Conservation (phyloP, 2,113 vertebrate species). For the Rhea pennata region DNA sequence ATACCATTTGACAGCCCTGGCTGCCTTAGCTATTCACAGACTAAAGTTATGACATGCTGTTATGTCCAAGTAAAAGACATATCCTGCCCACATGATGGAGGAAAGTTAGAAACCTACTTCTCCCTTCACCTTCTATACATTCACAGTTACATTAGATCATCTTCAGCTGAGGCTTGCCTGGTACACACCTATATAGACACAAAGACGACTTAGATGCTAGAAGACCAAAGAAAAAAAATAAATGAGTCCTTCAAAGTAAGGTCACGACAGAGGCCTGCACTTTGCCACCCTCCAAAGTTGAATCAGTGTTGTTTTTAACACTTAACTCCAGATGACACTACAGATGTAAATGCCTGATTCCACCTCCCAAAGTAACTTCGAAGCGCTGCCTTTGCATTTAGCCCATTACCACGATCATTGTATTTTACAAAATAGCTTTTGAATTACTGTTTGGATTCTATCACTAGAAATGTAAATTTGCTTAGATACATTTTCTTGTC, state of each 20-base stretch:
- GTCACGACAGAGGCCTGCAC: accelerated
- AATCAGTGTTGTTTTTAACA: background rate
- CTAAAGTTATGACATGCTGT: background rate
- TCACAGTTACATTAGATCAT: background rate
- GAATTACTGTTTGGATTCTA: background rate
- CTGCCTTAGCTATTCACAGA: background rate
- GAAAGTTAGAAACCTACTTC: background rate
- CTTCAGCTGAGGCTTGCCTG: background rate
- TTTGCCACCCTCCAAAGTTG: background rate
- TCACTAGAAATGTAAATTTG: background rate
- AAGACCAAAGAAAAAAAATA: background rate
- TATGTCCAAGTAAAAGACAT: background rate
- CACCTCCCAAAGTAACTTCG: background rate
- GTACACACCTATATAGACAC: background rate
- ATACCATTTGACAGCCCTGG: background rate
- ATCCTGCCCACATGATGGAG: background rate
- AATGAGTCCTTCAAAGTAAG: background rate
- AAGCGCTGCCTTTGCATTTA: background rate
- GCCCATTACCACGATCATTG: background rate
- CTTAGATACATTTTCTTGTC: background rate
- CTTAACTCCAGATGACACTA: background rate
- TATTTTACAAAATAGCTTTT: background rate
- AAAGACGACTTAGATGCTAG: background rate
- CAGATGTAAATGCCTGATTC: background rate
- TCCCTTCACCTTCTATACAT: background rate